Evolutionary conservation across 1,140 invertebrate species (phyloP), one percentile per base, ranked within the genome.

Genomic region (Glomeris maerens): DNA sequence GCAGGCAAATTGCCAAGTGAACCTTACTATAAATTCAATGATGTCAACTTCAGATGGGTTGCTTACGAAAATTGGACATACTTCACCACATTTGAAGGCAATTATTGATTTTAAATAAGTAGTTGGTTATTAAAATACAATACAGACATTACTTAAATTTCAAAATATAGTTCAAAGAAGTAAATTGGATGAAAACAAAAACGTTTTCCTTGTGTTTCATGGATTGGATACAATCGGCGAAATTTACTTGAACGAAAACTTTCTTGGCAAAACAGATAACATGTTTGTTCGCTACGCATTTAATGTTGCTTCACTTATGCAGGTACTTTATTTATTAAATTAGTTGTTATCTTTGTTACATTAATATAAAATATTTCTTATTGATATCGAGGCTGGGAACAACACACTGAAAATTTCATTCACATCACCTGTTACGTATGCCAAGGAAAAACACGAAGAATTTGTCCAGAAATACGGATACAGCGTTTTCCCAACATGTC

Each of bases 281-380:
- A 94, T 95, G 90, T 97, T 96, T 66, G 68, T 84, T 1, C 72
- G 76, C 62, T 92, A 94, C 61, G 67, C 68, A 31, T 89, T 80
- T 62, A 74, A 86, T 53, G 71, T 94, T 0, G 85, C 78, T 62
- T 41, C 69, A 44, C 58, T 72, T 50, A 17, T 42, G 5, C 4
- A 5, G 4, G 40, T 42, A n/a, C n/a, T n/a, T n/a, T n/a, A n/a
- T n/a, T n/a, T n/a, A n/a, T n/a, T n/a, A n/a, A n/a, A 7, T 7
- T 10, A 42, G 5, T 4, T 17, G 17, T 10, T 25, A 4, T 42
- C 17, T 5, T 42, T 42, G 25, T 21, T 25, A 42, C 20, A 21
- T 10, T 42, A 42, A 5, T 42, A 5, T 21, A 5, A 42, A 42
- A 5, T 17, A 42, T 42, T 7, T 21, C 17, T 42, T 42, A 4